These are phyloP conservation scores for Pleuronectes platessa DNA, from an alignment of 2,113 vertebrate species.

Conservation along the genomic window DNA sequence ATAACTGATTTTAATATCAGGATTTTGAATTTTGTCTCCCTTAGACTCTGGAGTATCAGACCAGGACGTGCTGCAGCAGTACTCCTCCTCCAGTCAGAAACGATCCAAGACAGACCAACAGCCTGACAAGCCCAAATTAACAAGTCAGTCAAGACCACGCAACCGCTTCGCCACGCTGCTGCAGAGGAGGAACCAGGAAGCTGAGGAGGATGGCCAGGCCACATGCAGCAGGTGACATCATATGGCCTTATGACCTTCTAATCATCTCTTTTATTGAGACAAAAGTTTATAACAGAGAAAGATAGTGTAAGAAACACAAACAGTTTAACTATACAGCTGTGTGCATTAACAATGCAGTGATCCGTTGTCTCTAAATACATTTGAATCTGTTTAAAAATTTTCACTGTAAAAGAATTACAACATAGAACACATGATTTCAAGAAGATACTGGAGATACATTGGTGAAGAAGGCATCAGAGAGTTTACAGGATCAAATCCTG, in stretches of 20 bases:
- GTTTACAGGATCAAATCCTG: no score
- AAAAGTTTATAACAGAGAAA: background rate
- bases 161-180: constrained; percentile 90
- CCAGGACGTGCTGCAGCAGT: constrained; percentile 89
- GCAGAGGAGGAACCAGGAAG: constrained; percentile 85
- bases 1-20: background rate
- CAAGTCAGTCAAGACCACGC: constrained; percentile 60
- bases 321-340: background rate
- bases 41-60: constrained; percentile 84
- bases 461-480: no score
- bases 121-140: background rate
- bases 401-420: no score
- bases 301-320: background rate
- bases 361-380: background rate
- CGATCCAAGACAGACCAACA: constrained; percentile 73
- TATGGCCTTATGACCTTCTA: background rate
- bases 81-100: constrained; percentile 84
- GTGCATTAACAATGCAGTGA: background rate
- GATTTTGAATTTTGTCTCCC: background rate
- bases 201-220: constrained; percentile 77
- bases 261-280: background rate
- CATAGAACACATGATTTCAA: no score
- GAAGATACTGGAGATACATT: no score
- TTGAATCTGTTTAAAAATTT: no score
- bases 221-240: constrained; percentile 89